Conservation (phyloP, 2,888 invertebrate species). For the Quadroppia sp. region DNA sequence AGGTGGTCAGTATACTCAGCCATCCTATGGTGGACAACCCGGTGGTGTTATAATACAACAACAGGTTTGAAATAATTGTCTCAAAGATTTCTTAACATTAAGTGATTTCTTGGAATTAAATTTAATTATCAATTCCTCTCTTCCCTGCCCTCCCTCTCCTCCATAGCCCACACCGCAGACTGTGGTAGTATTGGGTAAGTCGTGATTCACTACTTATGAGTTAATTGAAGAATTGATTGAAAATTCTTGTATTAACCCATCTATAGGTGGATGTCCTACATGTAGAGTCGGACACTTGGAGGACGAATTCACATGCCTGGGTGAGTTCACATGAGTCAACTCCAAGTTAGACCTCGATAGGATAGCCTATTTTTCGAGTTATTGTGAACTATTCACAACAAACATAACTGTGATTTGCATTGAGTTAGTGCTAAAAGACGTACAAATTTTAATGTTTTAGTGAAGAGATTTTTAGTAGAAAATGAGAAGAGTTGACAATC, state of each 20-base stretch:
- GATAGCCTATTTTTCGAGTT: no score
- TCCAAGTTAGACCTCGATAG: no score
- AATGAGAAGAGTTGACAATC: no score
- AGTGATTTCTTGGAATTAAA: no score
- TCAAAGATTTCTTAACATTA: not conserved
- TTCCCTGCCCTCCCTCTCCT: not conserved
- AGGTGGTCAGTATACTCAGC: not conserved
- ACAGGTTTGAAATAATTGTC: not conserved
- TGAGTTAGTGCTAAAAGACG: not conserved
- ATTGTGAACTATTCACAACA: no score
- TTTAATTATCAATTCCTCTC: no score
- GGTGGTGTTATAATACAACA: not conserved
- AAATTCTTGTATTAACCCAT: not conserved
- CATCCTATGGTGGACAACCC: not conserved
- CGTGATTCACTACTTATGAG: no score
- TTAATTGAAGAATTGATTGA: not conserved
- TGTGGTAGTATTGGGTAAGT: slow-evolving; percentile 15
- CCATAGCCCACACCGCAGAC: not conserved
- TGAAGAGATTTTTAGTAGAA: not conserved
- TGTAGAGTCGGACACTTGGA: slow-evolving; percentile 24
- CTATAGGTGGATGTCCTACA: slow-evolving; percentile 27
- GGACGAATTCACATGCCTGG: slow-evolving; percentile 15
- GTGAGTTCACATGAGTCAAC: no score
- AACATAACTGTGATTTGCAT: no score
- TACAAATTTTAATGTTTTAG: not conserved